Evolutionary conservation across 2,113 vertebrate genomes (phyloP).

Genomic region (Cinclus mexicanus): DNA sequence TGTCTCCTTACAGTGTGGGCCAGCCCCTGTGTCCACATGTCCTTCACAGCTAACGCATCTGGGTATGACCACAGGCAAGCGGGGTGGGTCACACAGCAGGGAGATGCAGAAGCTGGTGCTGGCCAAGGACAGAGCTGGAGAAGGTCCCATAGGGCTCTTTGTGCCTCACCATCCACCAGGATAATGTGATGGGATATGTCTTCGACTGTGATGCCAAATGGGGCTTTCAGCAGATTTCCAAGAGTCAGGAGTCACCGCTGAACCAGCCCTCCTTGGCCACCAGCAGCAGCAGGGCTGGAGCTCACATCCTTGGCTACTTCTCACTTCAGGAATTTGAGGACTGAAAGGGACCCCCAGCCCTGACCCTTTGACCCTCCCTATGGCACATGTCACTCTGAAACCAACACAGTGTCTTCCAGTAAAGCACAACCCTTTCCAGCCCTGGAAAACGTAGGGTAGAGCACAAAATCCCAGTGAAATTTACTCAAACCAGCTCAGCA

Average conservation of each 20-base stretch:
- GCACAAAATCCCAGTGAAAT: neutral
- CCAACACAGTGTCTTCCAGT: neutral
- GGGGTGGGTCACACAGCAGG: no score
- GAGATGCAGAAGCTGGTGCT: neutral
- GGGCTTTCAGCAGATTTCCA: neutral
- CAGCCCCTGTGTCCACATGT: neutral
- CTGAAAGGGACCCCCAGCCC: neutral
- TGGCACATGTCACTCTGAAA: neutral
- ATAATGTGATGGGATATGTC: neutral
- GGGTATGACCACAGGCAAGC: rapidly evolving
- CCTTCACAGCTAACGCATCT: neutral
- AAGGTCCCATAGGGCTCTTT: neutral
- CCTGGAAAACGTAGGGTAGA: rapidly evolving
- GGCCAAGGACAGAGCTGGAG: neutral
- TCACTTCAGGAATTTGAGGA: neutral
- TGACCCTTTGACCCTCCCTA: neutral
- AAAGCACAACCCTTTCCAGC: neutral
- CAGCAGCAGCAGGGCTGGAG: rapidly evolving
- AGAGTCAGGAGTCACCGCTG: neutral
- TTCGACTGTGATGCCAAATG: rapidly evolving
- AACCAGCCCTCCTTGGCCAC: neutral
- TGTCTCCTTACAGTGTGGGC: neutral
- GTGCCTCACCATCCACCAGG: neutral
- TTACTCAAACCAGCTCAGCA: neutral
- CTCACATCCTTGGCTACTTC: neutral